Evolutionary conservation across 2,113 vertebrate species (phyloP).

Genomic region (Lophochroa leadbeateri): DNA sequence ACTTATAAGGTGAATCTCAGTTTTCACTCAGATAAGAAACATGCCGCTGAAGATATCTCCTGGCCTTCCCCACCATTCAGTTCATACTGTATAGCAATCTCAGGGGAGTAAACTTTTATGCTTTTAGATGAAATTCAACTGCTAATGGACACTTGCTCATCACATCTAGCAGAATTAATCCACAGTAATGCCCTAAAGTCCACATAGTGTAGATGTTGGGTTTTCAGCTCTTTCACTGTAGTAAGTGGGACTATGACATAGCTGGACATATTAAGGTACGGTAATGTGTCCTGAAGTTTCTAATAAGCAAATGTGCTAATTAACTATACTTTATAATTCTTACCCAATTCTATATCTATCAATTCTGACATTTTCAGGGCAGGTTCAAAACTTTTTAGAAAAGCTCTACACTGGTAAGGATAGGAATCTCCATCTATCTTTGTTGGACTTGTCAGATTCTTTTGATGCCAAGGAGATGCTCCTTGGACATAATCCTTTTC

Average conservation of each 20-base stretch:
- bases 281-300: neutral
- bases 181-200: neutral
- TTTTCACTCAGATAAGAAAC: neutral
- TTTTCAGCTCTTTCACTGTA: neutral
- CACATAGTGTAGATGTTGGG: fast-evolving
- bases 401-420: neutral
- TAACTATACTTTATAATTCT: neutral
- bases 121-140: neutral
- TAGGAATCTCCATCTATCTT: neutral
- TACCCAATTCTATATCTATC: neutral
- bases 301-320: neutral
- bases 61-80: fast-evolving
- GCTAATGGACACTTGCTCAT: neutral
- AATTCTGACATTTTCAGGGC: neutral
- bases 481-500: neutral
- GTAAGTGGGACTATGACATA: neutral
- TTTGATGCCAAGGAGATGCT: neutral
- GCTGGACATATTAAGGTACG: neutral
- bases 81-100: neutral
- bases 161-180: neutral
- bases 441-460: neutral
- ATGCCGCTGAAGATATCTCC: neutral
- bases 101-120: neutral
- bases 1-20: neutral
- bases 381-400: neutral